These are phyloP conservation scores for Eupithecia subfuscata DNA, from an alignment of 2,888 invertebrate genomes.

Conservation along the genomic window DNA sequence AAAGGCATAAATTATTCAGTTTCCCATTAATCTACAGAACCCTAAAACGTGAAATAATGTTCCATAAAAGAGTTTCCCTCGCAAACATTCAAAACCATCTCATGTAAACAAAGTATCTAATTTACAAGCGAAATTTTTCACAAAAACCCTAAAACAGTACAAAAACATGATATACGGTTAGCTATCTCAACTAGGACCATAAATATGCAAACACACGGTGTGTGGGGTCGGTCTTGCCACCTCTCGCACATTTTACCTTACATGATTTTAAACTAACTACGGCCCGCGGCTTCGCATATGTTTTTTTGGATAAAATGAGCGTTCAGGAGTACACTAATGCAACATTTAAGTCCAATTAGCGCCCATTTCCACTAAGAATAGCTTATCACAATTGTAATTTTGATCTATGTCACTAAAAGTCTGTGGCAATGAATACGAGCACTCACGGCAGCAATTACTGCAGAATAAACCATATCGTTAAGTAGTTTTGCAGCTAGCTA, in stretches of 20 bases:
- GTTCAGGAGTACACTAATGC: background rate
- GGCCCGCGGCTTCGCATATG: background rate
- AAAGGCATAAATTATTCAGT: background rate
- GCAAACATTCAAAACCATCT: conserved; percentile 17
- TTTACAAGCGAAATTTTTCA: conserved; percentile 23
- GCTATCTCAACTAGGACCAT: conserved; percentile 17
- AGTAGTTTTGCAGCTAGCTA: too few species aligned
- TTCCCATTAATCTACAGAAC: conserved; percentile 4
- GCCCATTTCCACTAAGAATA: background rate
- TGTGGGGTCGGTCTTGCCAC: background rate
- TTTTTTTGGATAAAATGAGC: background rate
- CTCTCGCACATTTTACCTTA: background rate
- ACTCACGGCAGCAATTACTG: too few species aligned
- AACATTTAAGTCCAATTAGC: background rate
- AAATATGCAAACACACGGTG: conserved; percentile 9
- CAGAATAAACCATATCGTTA: too few species aligned
- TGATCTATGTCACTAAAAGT: background rate
- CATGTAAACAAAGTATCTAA: conserved; percentile 20
- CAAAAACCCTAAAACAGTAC: conserved; percentile 7
- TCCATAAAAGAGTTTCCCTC: conserved; percentile 9
- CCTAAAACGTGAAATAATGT: conserved; percentile 3
- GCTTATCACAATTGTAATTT: background rate
- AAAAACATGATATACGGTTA: conserved; percentile 20
- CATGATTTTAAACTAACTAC: background rate
- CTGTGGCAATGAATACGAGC: background rate